Conservation (phyloP, 1,140 invertebrate species). For the Halictus rubicundus region DNA sequence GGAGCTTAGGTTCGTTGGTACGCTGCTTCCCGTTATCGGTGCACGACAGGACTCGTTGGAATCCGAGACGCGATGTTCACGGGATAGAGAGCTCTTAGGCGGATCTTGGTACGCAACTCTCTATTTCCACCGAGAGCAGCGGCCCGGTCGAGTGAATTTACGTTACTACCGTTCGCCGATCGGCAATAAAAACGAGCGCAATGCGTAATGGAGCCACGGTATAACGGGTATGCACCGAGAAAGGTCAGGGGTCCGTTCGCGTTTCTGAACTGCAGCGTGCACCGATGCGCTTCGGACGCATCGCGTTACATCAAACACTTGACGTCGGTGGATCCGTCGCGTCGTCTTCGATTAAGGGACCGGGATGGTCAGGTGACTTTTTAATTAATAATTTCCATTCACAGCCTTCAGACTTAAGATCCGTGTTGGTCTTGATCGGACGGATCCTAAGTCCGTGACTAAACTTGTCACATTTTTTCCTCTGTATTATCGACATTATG, state of each 20-base stretch:
- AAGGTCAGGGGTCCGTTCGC: slow-evolving; percentile 66
- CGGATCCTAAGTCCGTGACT: no score
- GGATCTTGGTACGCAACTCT: slow-evolving; percentile 40
- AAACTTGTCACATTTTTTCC: no score
- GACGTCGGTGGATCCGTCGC: no score
- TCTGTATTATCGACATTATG: no score
- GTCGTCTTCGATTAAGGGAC: no score
- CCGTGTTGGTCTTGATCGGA: no score
- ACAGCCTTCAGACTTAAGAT: no score
- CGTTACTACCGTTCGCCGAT: slow-evolving; percentile 65
- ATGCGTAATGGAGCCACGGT: slow-evolving; percentile 61
- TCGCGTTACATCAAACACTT: not conserved
- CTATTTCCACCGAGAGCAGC: slow-evolving; percentile 36
- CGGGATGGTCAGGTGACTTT: no score
- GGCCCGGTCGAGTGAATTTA: slow-evolving; percentile 48
- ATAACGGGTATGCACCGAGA: slow-evolving; percentile 57
- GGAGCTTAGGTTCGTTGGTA: slow-evolving; percentile 15
- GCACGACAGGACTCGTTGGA: slow-evolving; percentile 48
- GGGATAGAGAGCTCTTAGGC: slow-evolving; percentile 49
- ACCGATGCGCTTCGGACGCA: not conserved
- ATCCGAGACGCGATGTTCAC: slow-evolving; percentile 44
- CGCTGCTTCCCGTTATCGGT: slow-evolving; percentile 58
- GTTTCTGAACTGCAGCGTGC: slow-evolving; percentile 45
- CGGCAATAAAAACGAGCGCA: slow-evolving; percentile 65
- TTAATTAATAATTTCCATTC: no score